Percentiles rank a stretch among this genome's conserved stretches.
These are phyloP conservation scores for Aspidiotus rigidus DNA, from an alignment of 2,888 invertebrate genomes.

Conservation along the genomic window DNA sequence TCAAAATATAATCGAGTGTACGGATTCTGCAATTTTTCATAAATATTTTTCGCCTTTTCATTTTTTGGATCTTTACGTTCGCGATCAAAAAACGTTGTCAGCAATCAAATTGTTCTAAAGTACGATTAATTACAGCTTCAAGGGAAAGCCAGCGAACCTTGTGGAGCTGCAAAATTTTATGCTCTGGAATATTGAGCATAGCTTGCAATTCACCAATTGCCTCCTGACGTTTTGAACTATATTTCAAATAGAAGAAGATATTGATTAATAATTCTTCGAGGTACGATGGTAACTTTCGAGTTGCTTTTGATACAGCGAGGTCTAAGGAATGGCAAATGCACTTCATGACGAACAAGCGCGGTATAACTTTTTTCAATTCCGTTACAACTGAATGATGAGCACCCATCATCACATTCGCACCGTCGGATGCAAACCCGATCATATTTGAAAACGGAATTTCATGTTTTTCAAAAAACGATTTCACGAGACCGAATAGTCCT, in stretches of 20 bases:
- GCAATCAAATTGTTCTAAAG: conserved; percentile 37
- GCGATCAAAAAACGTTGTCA: conserved; percentile 33
- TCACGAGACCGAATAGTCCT: conserved; percentile 35
- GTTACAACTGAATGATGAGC: conserved; percentile 35
- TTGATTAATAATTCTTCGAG: conserved; percentile 37
- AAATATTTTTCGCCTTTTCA: conserved; percentile 19
- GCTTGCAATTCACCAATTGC: conserved; percentile 40
- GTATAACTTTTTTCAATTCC: conserved; percentile 34
- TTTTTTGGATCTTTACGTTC: not conserved
- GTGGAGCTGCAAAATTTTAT: conserved; percentile 35
- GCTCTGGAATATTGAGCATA: conserved; percentile 37
- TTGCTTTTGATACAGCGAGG: conserved; percentile 34
- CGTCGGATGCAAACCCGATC: conserved; percentile 37
- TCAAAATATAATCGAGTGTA: conserved; percentile 5
- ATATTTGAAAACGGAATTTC: conserved; percentile 36
- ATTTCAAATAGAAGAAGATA: conserved; percentile 40
- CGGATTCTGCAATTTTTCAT: not conserved
- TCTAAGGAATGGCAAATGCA: conserved; percentile 36
- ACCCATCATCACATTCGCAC: conserved; percentile 38
- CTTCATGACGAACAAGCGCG: conserved; percentile 36
- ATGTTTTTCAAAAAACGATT: conserved; percentile 35
- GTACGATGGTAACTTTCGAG: conserved; percentile 29
- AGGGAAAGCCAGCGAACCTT: conserved; percentile 37
- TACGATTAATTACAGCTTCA: conserved; percentile 29
- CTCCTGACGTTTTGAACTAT: conserved; percentile 39